Evolutionary conservation across 2,113 vertebrate species (phyloP).

Genomic region (Sceloporus undulatus): DNA sequence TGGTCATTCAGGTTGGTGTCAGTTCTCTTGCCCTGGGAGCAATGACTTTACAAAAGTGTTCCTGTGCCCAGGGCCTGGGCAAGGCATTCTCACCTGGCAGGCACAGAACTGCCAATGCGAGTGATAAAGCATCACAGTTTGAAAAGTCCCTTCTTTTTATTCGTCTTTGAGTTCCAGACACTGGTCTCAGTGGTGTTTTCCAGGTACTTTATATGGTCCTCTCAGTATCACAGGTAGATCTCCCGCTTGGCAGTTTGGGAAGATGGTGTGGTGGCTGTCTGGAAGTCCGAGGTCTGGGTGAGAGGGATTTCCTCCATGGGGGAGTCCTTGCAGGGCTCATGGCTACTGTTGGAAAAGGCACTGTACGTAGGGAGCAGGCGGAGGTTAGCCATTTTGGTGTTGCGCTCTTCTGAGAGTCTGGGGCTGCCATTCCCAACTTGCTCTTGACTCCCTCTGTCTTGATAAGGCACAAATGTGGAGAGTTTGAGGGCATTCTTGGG

Average conservation of each 20-base stretch:
- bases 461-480: conserved; percentile 99
- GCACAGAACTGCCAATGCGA: conserved; percentile 44
- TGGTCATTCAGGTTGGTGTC: conserved; percentile 1
- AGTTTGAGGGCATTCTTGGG: conserved; percentile 92
- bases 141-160: conserved; percentile 59
- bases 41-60: conserved; percentile 57
- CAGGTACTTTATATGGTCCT: conserved; percentile 53
- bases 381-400: conserved; percentile 94
- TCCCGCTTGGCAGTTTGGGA: conserved; percentile 96
- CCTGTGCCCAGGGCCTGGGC: conserved; percentile 59
- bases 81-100: conserved; percentile 60
- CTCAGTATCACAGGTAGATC: conserved; percentile 96
- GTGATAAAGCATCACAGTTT: conserved; percentile 68
- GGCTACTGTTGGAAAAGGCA: conserved; percentile 97
- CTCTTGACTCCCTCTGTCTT: conserved; percentile 95
- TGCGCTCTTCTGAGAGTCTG: conserved; percentile 92
- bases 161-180: conserved; percentile 52
- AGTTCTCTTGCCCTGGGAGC: conserved; percentile 53
- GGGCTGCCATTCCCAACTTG: conserved; percentile 93
- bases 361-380: conserved; percentile 98
- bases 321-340: conserved; percentile 94
- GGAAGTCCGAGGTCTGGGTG: conserved; percentile 95
- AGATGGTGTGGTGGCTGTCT: conserved; percentile 88
- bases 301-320: conserved; percentile 96
- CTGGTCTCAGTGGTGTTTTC: conserved; percentile 52